These are phyloP conservation scores for Heteromurus nitidus DNA, from an alignment of 2,888 invertebrate genomes.

Conservation along the genomic window DNA sequence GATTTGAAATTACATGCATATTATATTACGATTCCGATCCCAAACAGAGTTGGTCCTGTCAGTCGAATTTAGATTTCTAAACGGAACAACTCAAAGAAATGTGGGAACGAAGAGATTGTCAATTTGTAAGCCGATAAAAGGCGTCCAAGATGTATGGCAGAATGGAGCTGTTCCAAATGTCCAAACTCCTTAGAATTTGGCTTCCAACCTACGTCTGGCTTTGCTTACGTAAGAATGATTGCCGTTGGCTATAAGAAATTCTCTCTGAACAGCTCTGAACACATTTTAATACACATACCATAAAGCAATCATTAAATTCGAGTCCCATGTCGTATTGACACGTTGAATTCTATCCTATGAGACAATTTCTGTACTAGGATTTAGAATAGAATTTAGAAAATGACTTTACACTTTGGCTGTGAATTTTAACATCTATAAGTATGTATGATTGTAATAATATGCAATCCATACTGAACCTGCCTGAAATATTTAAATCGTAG, in stretches of 20 bases:
- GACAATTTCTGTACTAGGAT: too few species aligned
- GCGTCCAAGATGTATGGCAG: background rate
- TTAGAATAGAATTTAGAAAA: too few species aligned
- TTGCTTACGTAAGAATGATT: too few species aligned
- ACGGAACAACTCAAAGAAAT: background rate
- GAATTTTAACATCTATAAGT: too few species aligned
- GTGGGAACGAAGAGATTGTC: background rate
- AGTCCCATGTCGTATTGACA: background rate
- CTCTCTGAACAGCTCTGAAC: background rate
- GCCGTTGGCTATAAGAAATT: background rate
- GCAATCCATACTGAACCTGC: too few species aligned
- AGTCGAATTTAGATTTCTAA: background rate
- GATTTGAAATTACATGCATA: background rate
- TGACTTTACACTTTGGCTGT: too few species aligned
- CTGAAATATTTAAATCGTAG: too few species aligned
- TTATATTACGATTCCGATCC: too few species aligned
- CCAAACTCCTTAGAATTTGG: background rate
- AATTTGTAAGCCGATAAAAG: background rate
- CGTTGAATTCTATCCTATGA: too few species aligned
- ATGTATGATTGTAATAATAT: too few species aligned
- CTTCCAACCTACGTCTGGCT: too few species aligned
- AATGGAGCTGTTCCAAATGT: background rate
- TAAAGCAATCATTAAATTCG: slow-evolving; percentile 26
- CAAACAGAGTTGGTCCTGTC: background rate
- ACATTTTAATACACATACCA: background rate